Base-by-base conservation (phyloP, 2,888 invertebrate genomes). In the Pogonocherus hispidulus region DNA sequence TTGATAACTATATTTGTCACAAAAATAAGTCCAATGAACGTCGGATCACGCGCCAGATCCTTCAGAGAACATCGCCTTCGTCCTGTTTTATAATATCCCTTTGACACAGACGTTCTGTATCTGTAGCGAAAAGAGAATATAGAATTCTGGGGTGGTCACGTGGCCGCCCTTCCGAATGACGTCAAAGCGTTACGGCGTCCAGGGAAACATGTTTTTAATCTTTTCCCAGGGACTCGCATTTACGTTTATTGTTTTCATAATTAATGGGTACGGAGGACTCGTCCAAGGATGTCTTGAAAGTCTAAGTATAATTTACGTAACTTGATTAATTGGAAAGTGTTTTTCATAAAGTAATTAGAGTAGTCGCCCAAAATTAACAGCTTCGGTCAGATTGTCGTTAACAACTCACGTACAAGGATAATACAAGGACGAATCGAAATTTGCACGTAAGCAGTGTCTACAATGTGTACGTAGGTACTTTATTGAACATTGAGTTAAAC, bases 81-180 rank as follows among this genome's bases (percentile, higher is more conserved):
- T 27, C 27, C 3, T 27, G 8, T 27, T 27, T 5, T 27, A 27
- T 27, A 27, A 27, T 27, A 27, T 27, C 8, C 27, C 27, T 27
- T 8, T 14, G n/a, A 41, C 14, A 5, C 41, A 41, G 41, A 41
- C 16, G 14, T 41, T 41, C 41, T 14, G n/a, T n/a, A n/a, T n/a
- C n/a, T n/a, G n/a, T n/a, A n/a, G n/a, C 41, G n/a, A 14, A 16
- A n/a, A 41, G 16, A n/a, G 41, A 16, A n/a, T 41, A 41, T 16
- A n/a, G 41, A 27, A 41, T 41, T 16, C 41, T 27, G 27, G 32
- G 32, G 52, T 52, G 52, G 32, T 32, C 52, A 52, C 52, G 52
- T 52, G 52, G 52, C 52, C 11, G 18, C 32, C n/a, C 8, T 16
- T 23, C n/a, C 16, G 18, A 27, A 32, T 52, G 32, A 52, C 52